Percentiles rank a stretch among this genome's conserved stretches.
Conservation (phyloP, 92 coral and sea anemone genomes). For the Bergia sp. region DNA sequence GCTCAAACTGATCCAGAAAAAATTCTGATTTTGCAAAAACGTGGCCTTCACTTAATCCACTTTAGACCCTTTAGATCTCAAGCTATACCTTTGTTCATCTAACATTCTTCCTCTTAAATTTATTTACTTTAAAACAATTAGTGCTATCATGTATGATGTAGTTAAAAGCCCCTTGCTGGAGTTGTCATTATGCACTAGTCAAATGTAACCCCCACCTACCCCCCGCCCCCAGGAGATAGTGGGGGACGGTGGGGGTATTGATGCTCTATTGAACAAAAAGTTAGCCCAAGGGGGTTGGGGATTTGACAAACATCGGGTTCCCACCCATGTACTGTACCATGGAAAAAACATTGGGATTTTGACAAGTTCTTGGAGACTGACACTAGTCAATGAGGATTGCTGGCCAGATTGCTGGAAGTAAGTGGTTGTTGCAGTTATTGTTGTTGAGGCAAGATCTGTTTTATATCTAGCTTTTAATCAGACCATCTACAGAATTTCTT, state of each 20-base stretch:
- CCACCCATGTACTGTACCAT: neutral
- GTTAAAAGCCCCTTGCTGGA: neutral
- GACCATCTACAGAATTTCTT: no score
- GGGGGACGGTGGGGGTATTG: neutral
- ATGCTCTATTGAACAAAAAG: no score
- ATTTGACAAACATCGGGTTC: constrained; percentile 7
- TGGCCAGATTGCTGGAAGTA: constrained; percentile 14
- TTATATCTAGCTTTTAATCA: no score
- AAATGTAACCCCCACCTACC: neutral
- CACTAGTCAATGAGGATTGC: constrained; percentile 11
- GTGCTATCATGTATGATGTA: neutral
- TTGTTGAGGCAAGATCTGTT: neutral
- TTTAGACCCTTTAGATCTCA: neutral
- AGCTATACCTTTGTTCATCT: neutral
- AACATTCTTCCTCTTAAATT: neutral
- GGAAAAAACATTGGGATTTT: constrained; percentile 15
- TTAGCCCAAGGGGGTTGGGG: neutral
- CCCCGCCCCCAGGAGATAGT: neutral
- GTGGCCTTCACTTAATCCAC: no score
- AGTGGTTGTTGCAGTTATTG: constrained; percentile 11
- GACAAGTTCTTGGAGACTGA: neutral
- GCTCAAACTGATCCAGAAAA: no score
- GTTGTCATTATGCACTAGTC: neutral
- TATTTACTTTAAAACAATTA: neutral
- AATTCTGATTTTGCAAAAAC: no score